These are phyloP conservation scores for Montipora efflorescens DNA, from an alignment of 64 coral and sea anemone species.

Conservation along the genomic window DNA sequence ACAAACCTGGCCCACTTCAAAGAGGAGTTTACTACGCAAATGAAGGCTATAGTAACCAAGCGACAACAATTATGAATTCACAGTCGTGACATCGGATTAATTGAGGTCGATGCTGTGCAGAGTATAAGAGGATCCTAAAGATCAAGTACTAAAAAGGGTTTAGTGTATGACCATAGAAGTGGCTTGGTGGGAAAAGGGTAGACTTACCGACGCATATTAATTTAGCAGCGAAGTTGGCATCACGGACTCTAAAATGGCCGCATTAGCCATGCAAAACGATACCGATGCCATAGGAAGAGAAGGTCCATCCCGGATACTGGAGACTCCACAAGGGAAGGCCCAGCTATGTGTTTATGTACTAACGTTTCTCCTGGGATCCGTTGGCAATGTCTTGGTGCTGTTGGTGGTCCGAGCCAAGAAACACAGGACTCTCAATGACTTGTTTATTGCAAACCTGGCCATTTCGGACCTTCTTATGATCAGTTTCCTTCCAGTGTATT, in stretches of 20 bases:
- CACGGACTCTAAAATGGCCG: not conserved
- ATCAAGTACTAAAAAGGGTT: not conserved
- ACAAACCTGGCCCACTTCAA: not conserved
- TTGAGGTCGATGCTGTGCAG: not conserved
- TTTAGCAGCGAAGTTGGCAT: not conserved
- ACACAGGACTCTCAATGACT: constrained; percentile 52
- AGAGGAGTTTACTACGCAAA: not conserved
- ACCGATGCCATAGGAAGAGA: not conserved
- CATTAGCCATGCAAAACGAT: constrained; percentile 1
- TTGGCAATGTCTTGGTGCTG: constrained; percentile 64
- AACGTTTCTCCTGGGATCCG: constrained; percentile 58
- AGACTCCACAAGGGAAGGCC: constrained; percentile 18
- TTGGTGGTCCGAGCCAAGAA: constrained; percentile 54
- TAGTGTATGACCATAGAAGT: not conserved
- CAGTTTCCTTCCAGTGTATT: constrained; percentile 47
- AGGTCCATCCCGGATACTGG: not conserved
- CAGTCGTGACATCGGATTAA: not conserved
- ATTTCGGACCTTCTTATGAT: constrained; percentile 67
- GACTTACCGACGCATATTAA: not conserved
- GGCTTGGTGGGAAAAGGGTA: not conserved
- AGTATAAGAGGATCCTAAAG: not conserved
- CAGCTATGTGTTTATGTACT: constrained; percentile 50
- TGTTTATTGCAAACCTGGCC: constrained; percentile 71
- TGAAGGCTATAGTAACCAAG: not conserved
- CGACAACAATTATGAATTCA: constrained; percentile 5